These are phyloP conservation scores for Rhabdophis nuchalis DNA, from an alignment of 2,797 vertebrate species.

Conservation along the genomic window DNA sequence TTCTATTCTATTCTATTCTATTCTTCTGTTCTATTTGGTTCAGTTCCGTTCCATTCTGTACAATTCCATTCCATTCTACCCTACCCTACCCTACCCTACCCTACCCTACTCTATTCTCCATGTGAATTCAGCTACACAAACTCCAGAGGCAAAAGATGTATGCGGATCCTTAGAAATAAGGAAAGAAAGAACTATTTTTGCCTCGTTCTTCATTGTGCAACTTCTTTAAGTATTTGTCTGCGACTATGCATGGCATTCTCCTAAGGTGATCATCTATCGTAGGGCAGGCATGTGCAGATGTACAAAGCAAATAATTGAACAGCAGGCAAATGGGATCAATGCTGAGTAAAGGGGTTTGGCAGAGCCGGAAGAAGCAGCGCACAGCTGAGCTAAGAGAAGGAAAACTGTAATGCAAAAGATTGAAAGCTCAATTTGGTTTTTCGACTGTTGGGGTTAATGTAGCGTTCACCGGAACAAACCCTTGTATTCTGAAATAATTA, in stretches of 20 bases:
- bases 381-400: slow-evolving; percentile 44
- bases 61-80: fast-evolving
- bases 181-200: background rate
- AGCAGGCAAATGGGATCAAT: slow-evolving; percentile 30
- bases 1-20: too few relatives aligned
- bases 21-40: too few relatives aligned
- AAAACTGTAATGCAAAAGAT: slow-evolving; percentile 34
- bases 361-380: slow-evolving; percentile 42
- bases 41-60: too few relatives aligned
- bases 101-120: background rate
- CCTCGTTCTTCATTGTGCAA: slow-evolving; percentile 27
- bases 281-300: slow-evolving; percentile 43
- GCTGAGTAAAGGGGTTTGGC: slow-evolving; percentile 50
- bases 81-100: too few relatives aligned
- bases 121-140: background rate
- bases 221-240: slow-evolving; percentile 29
- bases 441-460: background rate
- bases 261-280: background rate
- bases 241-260: slow-evolving; percentile 1
- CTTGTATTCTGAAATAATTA: background rate
- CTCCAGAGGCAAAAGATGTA: background rate
- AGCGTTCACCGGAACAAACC: background rate
- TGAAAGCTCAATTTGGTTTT: slow-evolving; percentile 18
- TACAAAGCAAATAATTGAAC: slow-evolving; percentile 57
- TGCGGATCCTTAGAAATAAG: background rate